phyloP scores from a whole-genome alignment of 2,888 invertebrate genomes.

The Xestia sexstrigata region DNA sequence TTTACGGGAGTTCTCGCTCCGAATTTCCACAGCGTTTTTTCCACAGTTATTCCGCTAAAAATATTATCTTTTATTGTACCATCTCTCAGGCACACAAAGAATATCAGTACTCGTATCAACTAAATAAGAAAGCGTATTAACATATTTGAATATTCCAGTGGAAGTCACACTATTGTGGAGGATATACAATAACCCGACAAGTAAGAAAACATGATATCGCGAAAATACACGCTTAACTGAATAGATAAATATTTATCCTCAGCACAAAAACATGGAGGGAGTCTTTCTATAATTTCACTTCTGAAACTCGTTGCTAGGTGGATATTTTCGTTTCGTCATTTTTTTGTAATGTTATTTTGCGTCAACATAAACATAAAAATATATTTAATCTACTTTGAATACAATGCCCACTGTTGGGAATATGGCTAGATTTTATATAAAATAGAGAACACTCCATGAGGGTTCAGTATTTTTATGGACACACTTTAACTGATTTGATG shows the following conservation, averaged over 20 bases:
- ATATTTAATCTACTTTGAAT: conserved; percentile 14
- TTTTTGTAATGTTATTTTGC: conserved; percentile 30
- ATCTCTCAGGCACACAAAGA: conserved; percentile 55
- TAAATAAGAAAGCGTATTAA: conserved; percentile 63
- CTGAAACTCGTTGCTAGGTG: conserved; percentile 24
- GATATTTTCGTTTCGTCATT: conserved; percentile 17
- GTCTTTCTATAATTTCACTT: conserved; percentile 50
- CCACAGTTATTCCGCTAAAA: conserved; percentile 47
- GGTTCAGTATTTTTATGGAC: background rate
- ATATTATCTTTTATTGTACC: conserved; percentile 62
- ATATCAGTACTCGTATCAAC: conserved; percentile 59
- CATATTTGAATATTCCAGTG: conserved; percentile 64
- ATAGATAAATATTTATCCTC: conserved; percentile 62
- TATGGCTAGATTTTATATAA: background rate
- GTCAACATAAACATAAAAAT: too few species aligned
- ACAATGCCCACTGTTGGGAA: conserved; percentile 19
- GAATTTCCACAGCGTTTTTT: conserved; percentile 20
- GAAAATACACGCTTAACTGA: conserved; percentile 53
- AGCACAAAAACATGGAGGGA: conserved; percentile 39
- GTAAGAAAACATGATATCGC: conserved; percentile 47
- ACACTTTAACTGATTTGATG: background rate
- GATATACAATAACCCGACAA: conserved; percentile 54
- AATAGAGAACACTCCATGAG: background rate
- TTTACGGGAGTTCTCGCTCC: conserved; percentile 5
- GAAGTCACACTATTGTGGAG: conserved; percentile 51